A percentile compares a stretch with the other conserved stretches of the same genome.
phyloP scores from a whole-genome alignment of 2,797 vertebrate species.

The Trichosurus vulpecula region DNA sequence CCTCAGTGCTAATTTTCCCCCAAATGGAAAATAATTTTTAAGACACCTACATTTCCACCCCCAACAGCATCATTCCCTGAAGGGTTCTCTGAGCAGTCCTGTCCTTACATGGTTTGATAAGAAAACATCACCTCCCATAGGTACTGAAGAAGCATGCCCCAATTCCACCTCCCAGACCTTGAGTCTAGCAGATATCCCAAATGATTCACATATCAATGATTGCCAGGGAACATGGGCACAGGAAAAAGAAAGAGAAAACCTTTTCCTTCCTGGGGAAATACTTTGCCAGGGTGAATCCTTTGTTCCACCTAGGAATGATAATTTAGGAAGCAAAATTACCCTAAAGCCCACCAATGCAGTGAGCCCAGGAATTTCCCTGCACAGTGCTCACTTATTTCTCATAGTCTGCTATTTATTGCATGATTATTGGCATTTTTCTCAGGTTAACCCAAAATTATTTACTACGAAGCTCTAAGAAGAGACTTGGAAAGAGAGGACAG shows the following conservation, averaged over 20 bases:
- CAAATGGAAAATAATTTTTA: not conserved
- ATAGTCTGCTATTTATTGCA: not conserved
- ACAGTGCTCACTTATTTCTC: no score
- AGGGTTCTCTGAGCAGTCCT: not conserved
- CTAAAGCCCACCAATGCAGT: not conserved
- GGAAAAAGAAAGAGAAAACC: not conserved
- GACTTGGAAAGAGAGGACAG: not conserved
- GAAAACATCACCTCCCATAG: not conserved
- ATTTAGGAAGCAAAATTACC: not conserved
- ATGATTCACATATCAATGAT: not conserved
- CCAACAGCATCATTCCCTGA: not conserved
- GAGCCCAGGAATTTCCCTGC: not conserved
- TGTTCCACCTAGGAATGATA: not conserved
- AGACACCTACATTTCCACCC: not conserved
- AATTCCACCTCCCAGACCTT: not conserved
- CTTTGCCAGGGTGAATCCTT: constrained; percentile 1
- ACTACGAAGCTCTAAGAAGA: not conserved
- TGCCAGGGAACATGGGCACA: not conserved
- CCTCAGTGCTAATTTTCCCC: not conserved
- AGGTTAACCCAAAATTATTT: not conserved
- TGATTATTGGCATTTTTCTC: not conserved
- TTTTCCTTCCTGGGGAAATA: not conserved
- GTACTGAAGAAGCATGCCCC: not conserved
- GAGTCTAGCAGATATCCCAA: not conserved
- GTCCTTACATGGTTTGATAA: not conserved